A percentile compares a stretch with the other conserved stretches of the same genome.
Conservation (phyloP, 2,888 invertebrate genomes). For the Phytoseiulus persimilis region DNA sequence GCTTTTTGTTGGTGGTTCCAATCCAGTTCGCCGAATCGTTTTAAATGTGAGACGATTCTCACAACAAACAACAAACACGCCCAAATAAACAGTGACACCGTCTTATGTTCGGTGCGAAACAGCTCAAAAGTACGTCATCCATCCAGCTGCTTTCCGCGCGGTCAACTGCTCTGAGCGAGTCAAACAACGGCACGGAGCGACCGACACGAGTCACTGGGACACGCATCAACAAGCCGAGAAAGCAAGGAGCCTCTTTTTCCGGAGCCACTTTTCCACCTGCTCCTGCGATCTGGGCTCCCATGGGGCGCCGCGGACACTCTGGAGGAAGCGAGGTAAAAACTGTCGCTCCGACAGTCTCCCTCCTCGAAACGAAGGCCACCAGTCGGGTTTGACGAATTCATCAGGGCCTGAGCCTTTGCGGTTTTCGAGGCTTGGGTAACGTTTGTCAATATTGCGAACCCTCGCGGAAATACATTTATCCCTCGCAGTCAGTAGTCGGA, state of each 20-base stretch:
- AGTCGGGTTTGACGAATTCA: not conserved
- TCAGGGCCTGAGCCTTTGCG: not conserved
- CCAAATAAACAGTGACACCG: not conserved
- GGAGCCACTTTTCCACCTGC: not conserved
- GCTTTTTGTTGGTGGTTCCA: not conserved
- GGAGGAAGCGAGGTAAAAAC: not conserved
- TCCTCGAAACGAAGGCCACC: not conserved
- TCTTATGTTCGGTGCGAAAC: not conserved
- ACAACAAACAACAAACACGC: conserved; percentile 5
- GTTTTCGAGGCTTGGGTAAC: no score
- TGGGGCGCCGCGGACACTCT: not conserved
- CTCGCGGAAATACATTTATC: no score
- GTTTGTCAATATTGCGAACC: no score
- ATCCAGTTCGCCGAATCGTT: not conserved
- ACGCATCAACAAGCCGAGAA: not conserved
- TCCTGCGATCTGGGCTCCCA: not conserved
- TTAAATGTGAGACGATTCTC: conserved; percentile 5
- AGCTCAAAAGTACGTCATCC: not conserved
- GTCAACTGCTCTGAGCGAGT: not conserved
- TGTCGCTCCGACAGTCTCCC: not conserved
- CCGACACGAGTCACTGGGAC: not conserved
- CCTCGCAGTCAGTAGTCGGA: no score
- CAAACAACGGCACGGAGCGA: not conserved
- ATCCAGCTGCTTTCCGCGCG: not conserved
- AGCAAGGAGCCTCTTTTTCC: not conserved